Evolutionary conservation across 2,888 invertebrate genomes (phyloP).

Genomic region (Cataglyphis cursor): DNA sequence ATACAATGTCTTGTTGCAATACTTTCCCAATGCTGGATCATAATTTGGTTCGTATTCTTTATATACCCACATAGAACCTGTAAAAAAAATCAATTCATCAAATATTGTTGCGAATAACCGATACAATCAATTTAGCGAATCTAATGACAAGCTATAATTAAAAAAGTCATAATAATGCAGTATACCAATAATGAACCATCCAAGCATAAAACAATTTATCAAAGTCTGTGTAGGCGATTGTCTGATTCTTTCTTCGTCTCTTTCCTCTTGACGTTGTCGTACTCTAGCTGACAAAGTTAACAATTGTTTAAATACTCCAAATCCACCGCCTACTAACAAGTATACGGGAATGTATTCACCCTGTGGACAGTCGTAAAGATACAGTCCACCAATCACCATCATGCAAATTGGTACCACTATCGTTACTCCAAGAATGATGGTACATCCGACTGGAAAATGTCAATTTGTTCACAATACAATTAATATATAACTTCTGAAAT

Average conservation of each 20-base stretch:
- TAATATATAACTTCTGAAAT: not conserved
- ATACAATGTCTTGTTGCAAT: slow-evolving; percentile 91
- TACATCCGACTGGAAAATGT: slow-evolving; percentile 89
- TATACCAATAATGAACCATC: slow-evolving; percentile 91
- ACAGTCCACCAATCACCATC: slow-evolving; percentile 90
- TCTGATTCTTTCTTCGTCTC: slow-evolving; percentile 88
- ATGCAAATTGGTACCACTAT: slow-evolving; percentile 90
- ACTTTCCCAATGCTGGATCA: slow-evolving; percentile 87
- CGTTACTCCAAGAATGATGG: slow-evolving; percentile 89
- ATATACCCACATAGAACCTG: slow-evolving; percentile 91
- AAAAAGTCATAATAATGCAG: not conserved
- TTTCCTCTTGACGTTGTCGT: slow-evolving; percentile 88
- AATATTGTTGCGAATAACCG: not conserved
- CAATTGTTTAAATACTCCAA: slow-evolving; percentile 90
- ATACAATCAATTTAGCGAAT: not conserved
- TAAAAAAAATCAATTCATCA: not conserved
- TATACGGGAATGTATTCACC: slow-evolving; percentile 91
- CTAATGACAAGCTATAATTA: not conserved
- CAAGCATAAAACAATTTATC: slow-evolving; percentile 90
- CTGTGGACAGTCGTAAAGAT: slow-evolving; percentile 90
- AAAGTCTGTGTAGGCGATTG: slow-evolving; percentile 88
- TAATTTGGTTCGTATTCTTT: slow-evolving; percentile 90
- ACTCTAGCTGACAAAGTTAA: slow-evolving; percentile 88
- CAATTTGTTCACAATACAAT: slow-evolving; percentile 6
- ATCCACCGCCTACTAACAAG: slow-evolving; percentile 90